phyloP scores from a whole-genome alignment of 2,797 vertebrate genomes.

The Chanos chanos region DNA sequence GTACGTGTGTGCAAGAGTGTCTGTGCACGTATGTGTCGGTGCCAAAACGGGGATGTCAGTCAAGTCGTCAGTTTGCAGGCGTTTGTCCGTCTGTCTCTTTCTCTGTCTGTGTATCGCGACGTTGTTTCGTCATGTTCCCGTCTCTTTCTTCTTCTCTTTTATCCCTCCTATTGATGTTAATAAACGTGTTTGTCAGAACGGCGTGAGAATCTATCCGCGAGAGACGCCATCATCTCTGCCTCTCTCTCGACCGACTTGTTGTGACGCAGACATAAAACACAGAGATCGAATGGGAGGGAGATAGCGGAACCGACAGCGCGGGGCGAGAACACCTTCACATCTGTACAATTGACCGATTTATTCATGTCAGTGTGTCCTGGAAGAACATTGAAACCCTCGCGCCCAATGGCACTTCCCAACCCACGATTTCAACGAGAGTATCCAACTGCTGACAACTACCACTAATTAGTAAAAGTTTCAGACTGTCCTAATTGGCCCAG shows the following conservation, averaged over 20 bases:
- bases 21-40: conserved; percentile 45
- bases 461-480: conserved; percentile 65
- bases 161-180: conserved; percentile 58
- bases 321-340: conserved; percentile 59
- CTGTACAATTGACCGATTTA: conserved; percentile 58
- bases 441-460: conserved; percentile 47
- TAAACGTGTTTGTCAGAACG: conserved; percentile 64
- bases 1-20: conserved; percentile 51
- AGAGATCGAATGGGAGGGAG: conserved; percentile 71
- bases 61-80: conserved; percentile 58
- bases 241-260: conserved; percentile 73
- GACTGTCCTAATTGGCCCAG: conserved; percentile 56
- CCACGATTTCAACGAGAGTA: no score
- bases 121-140: conserved; percentile 70
- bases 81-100: conserved; percentile 58
- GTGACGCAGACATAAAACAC: conserved; percentile 86
- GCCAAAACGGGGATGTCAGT: conserved; percentile 63
- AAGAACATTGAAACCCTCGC: no score
- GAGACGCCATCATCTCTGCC: conserved; percentile 79
- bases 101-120: conserved; percentile 66
- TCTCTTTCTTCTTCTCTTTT: conserved; percentile 41
- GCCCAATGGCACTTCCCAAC: no score
- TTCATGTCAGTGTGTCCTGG: conserved; percentile 15
- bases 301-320: conserved; percentile 40
- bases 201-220: conserved; percentile 70